A percentile compares a stretch with the other conserved stretches of the same genome.
phyloP scores from a whole-genome alignment of 35 echinoderm and acorn worm species.

The Ophiothrix spiculata region DNA sequence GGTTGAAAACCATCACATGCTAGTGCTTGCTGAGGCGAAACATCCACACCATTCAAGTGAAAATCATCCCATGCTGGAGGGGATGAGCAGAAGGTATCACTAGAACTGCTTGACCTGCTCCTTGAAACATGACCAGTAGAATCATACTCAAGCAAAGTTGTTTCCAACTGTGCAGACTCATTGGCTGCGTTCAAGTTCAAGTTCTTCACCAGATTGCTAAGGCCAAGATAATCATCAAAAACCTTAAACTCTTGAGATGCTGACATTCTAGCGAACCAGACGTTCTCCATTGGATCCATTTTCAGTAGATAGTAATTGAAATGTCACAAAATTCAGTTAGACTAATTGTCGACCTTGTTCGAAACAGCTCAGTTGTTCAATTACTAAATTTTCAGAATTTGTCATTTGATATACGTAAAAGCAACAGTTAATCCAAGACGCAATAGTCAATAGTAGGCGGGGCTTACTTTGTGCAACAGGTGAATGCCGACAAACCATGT shows the following conservation, averaged over 20 bases:
- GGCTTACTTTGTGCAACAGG: no score
- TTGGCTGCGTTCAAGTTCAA: neutral
- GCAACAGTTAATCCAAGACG: no score
- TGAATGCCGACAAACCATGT: no score
- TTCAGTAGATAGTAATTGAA: no score
- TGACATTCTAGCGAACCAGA: no score
- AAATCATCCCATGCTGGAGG: neutral
- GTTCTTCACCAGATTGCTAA: constrained; percentile 9
- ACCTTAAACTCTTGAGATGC: neutral
- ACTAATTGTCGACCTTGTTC: no score
- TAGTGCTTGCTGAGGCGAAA: neutral
- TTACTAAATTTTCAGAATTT: no score
- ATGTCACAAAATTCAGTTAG: no score
- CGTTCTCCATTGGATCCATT: no score
- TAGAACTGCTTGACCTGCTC: neutral
- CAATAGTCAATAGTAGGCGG: no score
- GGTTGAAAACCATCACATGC: neutral
- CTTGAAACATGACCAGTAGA: neutral
- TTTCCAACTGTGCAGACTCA: neutral
- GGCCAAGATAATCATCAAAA: constrained; percentile 40
- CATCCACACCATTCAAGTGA: constrained; percentile 2
- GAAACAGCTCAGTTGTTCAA: no score
- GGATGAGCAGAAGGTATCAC: neutral
- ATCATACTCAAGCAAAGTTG: neutral
- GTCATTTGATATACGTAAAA: no score